Evolutionary conservation across 2,113 vertebrate species (phyloP).

Genomic region (Tetrao urogallus): DNA sequence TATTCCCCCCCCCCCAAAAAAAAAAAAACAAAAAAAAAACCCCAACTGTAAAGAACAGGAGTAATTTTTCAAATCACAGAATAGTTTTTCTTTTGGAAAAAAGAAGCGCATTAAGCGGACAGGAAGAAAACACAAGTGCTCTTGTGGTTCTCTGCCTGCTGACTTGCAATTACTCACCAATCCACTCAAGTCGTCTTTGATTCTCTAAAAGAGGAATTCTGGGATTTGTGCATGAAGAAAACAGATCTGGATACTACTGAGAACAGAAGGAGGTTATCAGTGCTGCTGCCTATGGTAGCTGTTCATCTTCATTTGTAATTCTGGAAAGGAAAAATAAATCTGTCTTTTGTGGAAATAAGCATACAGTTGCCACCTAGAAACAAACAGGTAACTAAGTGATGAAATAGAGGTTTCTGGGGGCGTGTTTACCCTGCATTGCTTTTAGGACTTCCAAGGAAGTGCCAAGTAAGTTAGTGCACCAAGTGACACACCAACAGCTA

Average conservation of each 20-base stretch:
- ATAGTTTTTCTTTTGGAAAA: background rate
- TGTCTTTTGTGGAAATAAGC: background rate
- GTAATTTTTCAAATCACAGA: background rate
- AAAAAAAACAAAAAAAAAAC: background rate
- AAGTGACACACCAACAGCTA: background rate
- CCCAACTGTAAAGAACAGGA: background rate
- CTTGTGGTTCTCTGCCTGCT: background rate
- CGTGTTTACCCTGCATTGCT: background rate
- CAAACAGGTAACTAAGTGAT: background rate
- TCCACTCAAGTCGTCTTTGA: background rate
- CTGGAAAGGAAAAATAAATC: background rate
- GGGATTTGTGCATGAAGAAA: background rate
- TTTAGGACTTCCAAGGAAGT: background rate
- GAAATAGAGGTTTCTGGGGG: background rate
- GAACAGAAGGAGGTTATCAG: background rate
- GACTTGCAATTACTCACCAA: background rate
- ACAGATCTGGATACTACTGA: background rate
- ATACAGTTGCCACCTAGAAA: background rate
- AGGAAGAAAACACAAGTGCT: background rate
- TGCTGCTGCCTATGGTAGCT: background rate
- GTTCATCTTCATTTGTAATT: background rate
- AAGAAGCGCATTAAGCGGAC: background rate
- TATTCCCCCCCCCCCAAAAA: no score
- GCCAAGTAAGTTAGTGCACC: background rate
- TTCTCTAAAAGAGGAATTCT: constrained; percentile 7